Percentiles rank a stretch among this genome's conserved stretches.
These are phyloP conservation scores for Leptinotarsa undecemlineata DNA, from an alignment of 1,140 invertebrate species.

Conservation along the genomic window DNA sequence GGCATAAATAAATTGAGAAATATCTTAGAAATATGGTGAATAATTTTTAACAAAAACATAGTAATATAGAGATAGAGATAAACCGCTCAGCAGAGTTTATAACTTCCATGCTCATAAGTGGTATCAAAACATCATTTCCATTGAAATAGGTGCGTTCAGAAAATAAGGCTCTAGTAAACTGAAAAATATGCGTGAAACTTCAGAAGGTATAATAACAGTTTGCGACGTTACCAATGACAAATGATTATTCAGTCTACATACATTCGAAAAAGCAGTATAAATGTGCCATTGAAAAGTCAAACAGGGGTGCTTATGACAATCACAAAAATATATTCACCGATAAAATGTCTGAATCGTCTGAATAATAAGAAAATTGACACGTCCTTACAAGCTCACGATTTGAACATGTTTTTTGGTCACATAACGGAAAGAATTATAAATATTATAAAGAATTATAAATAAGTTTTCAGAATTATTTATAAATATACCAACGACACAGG, in stretches of 20 bases:
- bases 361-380: neutral
- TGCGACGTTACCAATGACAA: too few species aligned
- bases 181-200: too few species aligned
- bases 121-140: too few species aligned
- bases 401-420: neutral
- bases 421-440: neutral
- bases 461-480: neutral
- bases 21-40: neutral
- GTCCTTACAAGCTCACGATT: neutral
- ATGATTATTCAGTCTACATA: too few species aligned
- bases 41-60: neutral
- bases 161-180: too few species aligned
- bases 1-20: neutral
- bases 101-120: too few species aligned
- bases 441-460: neutral
- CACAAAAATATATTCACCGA: neutral
- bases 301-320: constrained; percentile 10
- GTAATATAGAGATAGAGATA: too few species aligned
- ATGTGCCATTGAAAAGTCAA: neutral
- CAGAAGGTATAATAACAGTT: too few species aligned
- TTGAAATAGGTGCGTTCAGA: too few species aligned
- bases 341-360: constrained; percentile 2
- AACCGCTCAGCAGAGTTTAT: too few species aligned
- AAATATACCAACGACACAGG: neutral
- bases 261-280: too few species aligned